Evolutionary conservation across 2,113 vertebrate genomes (phyloP), one percentile per base, ranked within the genome.

Genomic region (Archocentrus centrarchus): DNA sequence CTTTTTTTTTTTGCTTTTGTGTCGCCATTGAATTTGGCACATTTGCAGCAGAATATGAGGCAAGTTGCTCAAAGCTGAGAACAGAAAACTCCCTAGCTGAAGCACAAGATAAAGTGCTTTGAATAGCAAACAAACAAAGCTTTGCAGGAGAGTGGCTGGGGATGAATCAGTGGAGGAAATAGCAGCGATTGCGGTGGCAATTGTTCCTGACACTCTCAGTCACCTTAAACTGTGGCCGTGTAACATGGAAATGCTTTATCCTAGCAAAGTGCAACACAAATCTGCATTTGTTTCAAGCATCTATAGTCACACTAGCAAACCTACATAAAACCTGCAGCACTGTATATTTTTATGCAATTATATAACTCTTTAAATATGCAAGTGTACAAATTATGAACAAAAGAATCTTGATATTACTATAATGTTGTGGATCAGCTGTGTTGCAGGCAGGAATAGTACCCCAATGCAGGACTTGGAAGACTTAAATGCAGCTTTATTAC

Each of bases 111-210:
- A 88, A 89, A 83, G 83, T 39, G 59, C 75, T 90, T 90, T 89
- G 92, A 91, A 90, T 53, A 11, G 75, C 76, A 92, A 91, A 85
- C 84, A 91, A 89, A 89, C 80, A 85, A 15, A 64, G 87, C 77
- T 73, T 63, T 53, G 32, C 77, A 60, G 60, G 60, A 76, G 66
- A 80, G 81, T n/a, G 80, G 81, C 81, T 78, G 57, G 59, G 75
- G 57, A 92, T 79, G 66, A 89, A 88, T 90, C 81, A 66, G 11
- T 73, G 77, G 57, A 15, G 80, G 60, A 64, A 62, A 85, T 37
- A 75, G 76, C 81, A 75, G 82, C 13, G 2, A 81, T 53, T 79
- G 58, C 8, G 0, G 22, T 22, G 7, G 75, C 70, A 83, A 75
- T 76, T 82, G 76, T 80, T 83, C 37, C 61, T 62, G 59, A 90